Base-by-base conservation (phyloP, 2,113 vertebrate genomes). In the Smithornis capensis region DNA sequence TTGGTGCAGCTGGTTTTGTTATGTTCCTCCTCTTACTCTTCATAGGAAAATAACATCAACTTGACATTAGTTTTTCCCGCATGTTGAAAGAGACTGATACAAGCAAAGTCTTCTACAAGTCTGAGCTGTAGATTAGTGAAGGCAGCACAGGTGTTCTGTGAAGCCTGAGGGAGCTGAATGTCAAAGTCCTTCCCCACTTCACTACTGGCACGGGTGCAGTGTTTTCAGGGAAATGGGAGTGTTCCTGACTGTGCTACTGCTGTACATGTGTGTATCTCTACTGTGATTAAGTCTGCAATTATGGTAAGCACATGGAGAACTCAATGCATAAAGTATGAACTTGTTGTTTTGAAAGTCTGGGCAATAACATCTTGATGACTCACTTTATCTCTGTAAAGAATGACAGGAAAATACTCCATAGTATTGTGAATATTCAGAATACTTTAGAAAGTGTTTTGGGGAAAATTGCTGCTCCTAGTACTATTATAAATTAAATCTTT, bases 291-390 rank as follows among this genome's bases (percentile, higher is more conserved):
- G 68, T 64, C 83, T 92, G 83, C 83, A 94, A 49, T 94, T 94
- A 82, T 65, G 79, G 79, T 86, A 88, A 96, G 60, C 76, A 86
- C 64, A 83, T 23, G 45, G 59, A 63, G 82, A 91, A 90, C 89
- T 90, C 64, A 63, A 53, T 23, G 37, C 80, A 74, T 64, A 52
- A 83, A 86, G 28, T 59, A 88, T 55, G 74, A 91, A 87, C 87
- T 68, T 7, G 21, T 63, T 59, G 64, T 96, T 95, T 96, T 95
- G 79, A 73, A 97, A 90, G 56, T 56, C 88, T 86, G 80, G 56
- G 60, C 83, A 94, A 50, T 50, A 92, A 78, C 31, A 44, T 83
- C 88, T 78, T 90, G 62, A 86, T 96, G 87, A 96, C 60, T 96
- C 88, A 95, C 56, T 90, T 77, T 78, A 77, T 92, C 49, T 86